Evolutionary conservation across 1,140 invertebrate genomes (phyloP), one percentile per base, ranked within the genome.

Genomic region (Sycophaga agraensis): DNA sequence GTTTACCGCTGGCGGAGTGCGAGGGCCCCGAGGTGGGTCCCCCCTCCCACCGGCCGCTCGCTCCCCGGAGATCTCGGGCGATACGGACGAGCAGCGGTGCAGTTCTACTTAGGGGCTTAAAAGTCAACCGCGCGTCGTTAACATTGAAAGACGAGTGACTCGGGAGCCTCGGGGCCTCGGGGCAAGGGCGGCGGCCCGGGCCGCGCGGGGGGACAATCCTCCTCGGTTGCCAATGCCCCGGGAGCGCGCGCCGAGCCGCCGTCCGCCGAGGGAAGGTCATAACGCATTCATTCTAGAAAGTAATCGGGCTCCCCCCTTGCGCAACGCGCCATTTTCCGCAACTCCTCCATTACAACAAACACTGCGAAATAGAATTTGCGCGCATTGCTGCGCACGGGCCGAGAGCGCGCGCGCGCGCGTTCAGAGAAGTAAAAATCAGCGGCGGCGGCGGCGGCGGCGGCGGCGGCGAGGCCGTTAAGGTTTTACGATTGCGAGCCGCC

Each of bases 251-350:
- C 11, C 28, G 31, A 24, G 43, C 54, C 45, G 14, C 31, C 9
- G 31, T n/a, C 17, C 35, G 35, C 43, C 37, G 42, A 55, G 53
- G 35, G 54, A 56, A 46, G 54, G 54, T 56, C 54, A 49, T 45
- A 49, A 49, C 45, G 45, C 55, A 51, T 51, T 60, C 50, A 46
- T 60, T 60, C 49, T 54, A 60, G 50, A 60, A 60, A 60, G 50
- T 54, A 60, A 53, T 59, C 57, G 48, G 39, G 35, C 17, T 28
- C 26, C 42, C 31, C 19, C 26, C 46, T 54, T 60, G 40, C 50
- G 39, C 49, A 60, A 53, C 59, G n/a, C 19, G n/a, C 9, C 34
- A 58, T 49, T 58, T 58, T 49, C 49, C 46, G 59, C 59, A 54
- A 54, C 40, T 51, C 39, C 45, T 17, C 21, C 28, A 28, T 56